Conservation (phyloP, 1,140 invertebrate species). For the Zaprionus capensis region DNA sequence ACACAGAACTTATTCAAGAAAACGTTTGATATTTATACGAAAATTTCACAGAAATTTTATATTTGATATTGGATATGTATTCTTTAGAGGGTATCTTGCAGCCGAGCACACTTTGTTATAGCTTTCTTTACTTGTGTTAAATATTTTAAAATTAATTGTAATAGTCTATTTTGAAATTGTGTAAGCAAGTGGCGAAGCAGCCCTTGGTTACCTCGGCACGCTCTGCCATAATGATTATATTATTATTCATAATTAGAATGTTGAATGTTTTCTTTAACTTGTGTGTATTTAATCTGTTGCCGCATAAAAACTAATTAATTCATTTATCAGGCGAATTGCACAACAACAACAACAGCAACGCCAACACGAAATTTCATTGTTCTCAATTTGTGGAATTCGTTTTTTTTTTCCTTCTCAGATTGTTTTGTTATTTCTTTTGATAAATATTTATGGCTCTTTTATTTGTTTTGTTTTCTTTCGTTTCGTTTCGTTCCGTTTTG, state of each 20-base stretch:
- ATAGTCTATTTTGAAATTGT: background rate
- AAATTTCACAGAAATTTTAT: no score
- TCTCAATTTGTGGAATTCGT: conserved; percentile 44
- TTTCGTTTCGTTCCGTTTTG: conserved; percentile 7
- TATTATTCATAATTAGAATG: conserved; percentile 33
- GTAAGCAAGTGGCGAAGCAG: background rate
- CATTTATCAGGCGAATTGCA: conserved; percentile 52
- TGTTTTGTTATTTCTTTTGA: conserved; percentile 61
- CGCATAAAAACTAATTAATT: conserved; percentile 43
- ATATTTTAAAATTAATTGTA: background rate
- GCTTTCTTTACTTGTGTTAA: background rate
- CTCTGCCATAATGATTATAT: conserved; percentile 13
- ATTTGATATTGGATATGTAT: no score
- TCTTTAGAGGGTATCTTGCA: no score
- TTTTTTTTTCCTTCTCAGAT: conserved; percentile 30
- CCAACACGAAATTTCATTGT: conserved; percentile 34
- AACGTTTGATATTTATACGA: background rate
- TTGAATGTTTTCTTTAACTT: conserved; percentile 28
- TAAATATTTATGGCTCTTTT: conserved; percentile 62
- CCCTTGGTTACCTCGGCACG: background rate
- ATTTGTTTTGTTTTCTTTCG: conserved; percentile 48
- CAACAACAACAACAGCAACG: conserved; percentile 26
- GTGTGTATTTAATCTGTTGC: conserved; percentile 32
- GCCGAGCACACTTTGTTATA: background rate
- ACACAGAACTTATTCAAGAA: background rate